These are phyloP conservation scores for Lordiphosa stackelbergi DNA, from an alignment of 1,140 invertebrate genomes.

Conservation along the genomic window DNA sequence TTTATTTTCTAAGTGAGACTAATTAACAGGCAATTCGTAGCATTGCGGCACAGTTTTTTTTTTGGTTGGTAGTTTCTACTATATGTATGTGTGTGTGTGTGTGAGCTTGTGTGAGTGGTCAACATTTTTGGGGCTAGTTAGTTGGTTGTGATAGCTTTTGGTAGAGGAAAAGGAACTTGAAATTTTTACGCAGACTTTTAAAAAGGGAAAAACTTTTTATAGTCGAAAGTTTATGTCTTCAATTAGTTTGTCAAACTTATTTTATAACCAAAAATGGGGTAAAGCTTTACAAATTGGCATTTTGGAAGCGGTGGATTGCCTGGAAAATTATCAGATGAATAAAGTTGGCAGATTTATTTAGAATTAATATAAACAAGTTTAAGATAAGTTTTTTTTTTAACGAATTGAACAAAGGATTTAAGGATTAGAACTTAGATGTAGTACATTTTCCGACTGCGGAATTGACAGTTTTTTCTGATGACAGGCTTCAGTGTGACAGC, in stretches of 20 bases:
- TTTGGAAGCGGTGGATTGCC: too few species aligned
- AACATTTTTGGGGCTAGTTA: slow-evolving; percentile 58
- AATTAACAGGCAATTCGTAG: slow-evolving; percentile 76
- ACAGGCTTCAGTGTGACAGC: too few species aligned
- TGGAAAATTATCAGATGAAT: too few species aligned
- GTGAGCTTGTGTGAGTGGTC: slow-evolving; percentile 40
- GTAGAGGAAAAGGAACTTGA: slow-evolving; percentile 18
- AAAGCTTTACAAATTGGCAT: slow-evolving; percentile 1
- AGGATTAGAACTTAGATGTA: too few species aligned
- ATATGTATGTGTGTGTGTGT: slow-evolving; percentile 4
- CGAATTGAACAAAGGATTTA: too few species aligned
- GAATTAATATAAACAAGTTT: too few species aligned
- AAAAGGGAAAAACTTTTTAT: slow-evolving; percentile 5
- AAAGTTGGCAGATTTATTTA: too few species aligned
- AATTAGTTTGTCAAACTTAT: slow-evolving; percentile 20
- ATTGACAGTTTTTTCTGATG: too few species aligned
- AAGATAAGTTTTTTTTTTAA: too few species aligned
- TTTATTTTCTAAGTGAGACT: slow-evolving; percentile 77
- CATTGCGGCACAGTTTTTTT: slow-evolving; percentile 63
- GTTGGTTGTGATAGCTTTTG: slow-evolving; percentile 44
- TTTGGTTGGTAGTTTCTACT: background rate
- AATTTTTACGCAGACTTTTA: slow-evolving; percentile 23
- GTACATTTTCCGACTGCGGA: too few species aligned
- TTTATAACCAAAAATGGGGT: background rate
- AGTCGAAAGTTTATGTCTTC: slow-evolving; percentile 19